Base-by-base conservation (phyloP, 2,888 invertebrate genomes). In the Dioctria linearis region DNA sequence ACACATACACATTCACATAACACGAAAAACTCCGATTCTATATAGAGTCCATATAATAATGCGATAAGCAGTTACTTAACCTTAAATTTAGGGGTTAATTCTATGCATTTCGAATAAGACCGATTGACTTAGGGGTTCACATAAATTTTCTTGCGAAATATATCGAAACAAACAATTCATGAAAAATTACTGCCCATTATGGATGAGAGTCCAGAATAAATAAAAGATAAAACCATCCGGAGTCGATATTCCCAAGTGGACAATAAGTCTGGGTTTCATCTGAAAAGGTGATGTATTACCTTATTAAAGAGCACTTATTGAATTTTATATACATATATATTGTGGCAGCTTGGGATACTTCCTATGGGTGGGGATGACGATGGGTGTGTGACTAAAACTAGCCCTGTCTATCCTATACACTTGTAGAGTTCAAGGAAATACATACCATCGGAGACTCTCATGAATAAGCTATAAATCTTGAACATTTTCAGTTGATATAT, bases 281-380 rank as follows among this genome's bases (percentile, higher is more conserved):
- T 66, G 69, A 79, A 80, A 66, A 82, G 80, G 82, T 82, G 82
- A 82, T 82, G 82, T 82, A 82, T 82, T 82, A 79, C 80, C 82
- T 82, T 80, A 82, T 82, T 82, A 82, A 82, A 79, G 80, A 76
- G 51, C 79, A 82, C 82, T 80, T 80, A 82, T 82, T 82, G 82
- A 82, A 82, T 82, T 80, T 80, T 80, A 80, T 82, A 82, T 25
- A 25, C 25, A 25, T 25, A 25, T 25, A 25, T 80, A 79, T 76
- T 61, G 61, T 80, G 80, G 66, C 82, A 78, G 61, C 78, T 80
- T 65, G 75, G 76, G 63, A 40, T n/a, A 42, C 37, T 46, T 63
- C 49, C 63, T 37, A 63, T 25, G 63, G 75, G 57, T 61, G 63
- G 51, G 2, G 59, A 61, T 9, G 13, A 43, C 42, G 13, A 78